Evolutionary conservation across 2,797 vertebrate species (phyloP), one percentile per base, ranked within the genome.

Genomic region (Eleutherodactylus coqui): DNA sequence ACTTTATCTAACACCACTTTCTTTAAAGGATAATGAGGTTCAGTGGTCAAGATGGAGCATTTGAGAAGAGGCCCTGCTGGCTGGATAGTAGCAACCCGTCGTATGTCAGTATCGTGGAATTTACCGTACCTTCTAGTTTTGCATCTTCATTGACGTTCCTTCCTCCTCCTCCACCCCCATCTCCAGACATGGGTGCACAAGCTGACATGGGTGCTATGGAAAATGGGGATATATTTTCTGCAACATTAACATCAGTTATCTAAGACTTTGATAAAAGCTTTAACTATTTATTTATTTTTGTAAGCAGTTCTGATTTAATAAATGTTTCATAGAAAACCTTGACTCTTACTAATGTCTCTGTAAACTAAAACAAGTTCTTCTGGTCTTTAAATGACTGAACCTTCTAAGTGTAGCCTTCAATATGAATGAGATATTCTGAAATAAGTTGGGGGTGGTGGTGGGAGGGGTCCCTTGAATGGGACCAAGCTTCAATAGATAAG

Each of bases 141-240:
- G 43, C 0, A 17, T 6, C 77, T 32, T 27, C 47, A 58, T 0
- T 4, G 0, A 0, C 73, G 9, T 21, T 43, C 1, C 17, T 75
- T 0, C 89, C 89, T 1, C 88, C 88, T 0, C 88, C 89, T 0
- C 89, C 91, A 0, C 91, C 90, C 1, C 89, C 91, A 19, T 91
- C 91, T n/a, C 91, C 91, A 5, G 82, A 90, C 32, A 45, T 79
- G 19, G 49, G 8, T 11, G 10, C 60, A n/a, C n/a, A n/a, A n/a
- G 88, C 75, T 0, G 82, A 90, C 32, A 45, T 79, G 19, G 49
- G 8, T 11, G 10, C 60, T 4, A 19, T 14, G 36, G 36, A 69
- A 16, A 38, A 36, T 19, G 6, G 17, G 36, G 19, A 27, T 27
- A 79, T 27, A 6, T 85, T 43, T n/a, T 24, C 67, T 19, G 64